phyloP scores from a whole-genome alignment of 2,797 vertebrate genomes.

The Pangasius djambal region DNA sequence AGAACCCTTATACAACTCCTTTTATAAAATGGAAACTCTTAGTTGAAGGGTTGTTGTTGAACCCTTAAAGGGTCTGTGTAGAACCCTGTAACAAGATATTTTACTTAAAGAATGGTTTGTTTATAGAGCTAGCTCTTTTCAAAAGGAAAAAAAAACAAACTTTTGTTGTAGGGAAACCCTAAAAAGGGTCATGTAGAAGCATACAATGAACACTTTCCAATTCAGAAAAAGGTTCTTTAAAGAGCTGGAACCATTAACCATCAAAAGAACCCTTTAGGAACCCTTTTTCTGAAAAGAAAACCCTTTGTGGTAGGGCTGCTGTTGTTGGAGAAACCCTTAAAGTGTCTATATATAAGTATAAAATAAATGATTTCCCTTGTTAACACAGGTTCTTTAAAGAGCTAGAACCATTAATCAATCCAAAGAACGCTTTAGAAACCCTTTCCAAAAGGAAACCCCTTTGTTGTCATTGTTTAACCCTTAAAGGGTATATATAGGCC shows the following conservation, averaged over 20 bases:
- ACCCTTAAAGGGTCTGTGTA: not conserved
- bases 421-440: too few relatives aligned
- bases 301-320: not conserved
- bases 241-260: not conserved
- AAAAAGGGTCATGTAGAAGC: not conserved
- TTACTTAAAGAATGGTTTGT: not conserved
- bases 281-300: not conserved
- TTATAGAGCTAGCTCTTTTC: not conserved
- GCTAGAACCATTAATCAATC: too few relatives aligned
- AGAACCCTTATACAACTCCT: not conserved
- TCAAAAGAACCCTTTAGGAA: not conserved
- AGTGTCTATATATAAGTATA: too few relatives aligned
- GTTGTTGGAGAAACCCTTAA: too few relatives aligned
- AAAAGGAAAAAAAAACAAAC: not conserved
- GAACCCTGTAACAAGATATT: not conserved
- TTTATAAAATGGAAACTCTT: not conserved
- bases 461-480: not conserved
- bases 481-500: too few relatives aligned
- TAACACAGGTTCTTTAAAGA: too few relatives aligned
- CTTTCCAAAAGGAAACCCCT: too few relatives aligned
- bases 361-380: too few relatives aligned
- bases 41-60: not conserved
- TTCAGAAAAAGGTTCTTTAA: not conserved
- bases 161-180: not conserved
- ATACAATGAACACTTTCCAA: not conserved